These are phyloP conservation scores for Istiophorus platypterus DNA, from an alignment of 2,113 vertebrate genomes.

Conservation along the genomic window DNA sequence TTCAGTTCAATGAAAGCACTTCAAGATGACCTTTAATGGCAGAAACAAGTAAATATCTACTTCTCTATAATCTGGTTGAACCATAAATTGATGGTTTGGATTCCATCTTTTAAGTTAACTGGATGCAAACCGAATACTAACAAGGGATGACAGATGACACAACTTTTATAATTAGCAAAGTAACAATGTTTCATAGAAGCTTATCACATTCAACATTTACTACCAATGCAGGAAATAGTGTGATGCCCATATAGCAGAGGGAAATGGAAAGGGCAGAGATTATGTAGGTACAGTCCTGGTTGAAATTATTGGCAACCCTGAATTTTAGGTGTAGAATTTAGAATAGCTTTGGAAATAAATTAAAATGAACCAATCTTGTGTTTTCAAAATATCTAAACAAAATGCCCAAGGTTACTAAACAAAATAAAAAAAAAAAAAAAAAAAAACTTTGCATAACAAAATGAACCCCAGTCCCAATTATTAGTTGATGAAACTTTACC, in stretches of 20 bases:
- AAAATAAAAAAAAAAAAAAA: too few species aligned
- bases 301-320: too few species aligned
- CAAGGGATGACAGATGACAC: conserved; percentile 41
- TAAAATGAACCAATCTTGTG: too few species aligned
- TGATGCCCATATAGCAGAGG: not conserved
- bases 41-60: conserved; percentile 35
- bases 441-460: too few species aligned
- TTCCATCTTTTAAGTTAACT: conserved; percentile 21
- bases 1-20: conserved; percentile 60
- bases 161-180: conserved; percentile 14
- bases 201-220: conserved; percentile 19
- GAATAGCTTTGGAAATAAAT: too few species aligned
- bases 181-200: conserved; percentile 18
- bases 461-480: too few species aligned
- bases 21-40: conserved; percentile 54
- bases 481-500: too few species aligned
- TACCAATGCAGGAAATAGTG: conserved; percentile 9
- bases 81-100: conserved; percentile 38
- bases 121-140: conserved; percentile 25
- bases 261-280: not conserved
- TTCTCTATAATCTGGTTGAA: conserved; percentile 17
- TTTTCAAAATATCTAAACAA: too few species aligned
- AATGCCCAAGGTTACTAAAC: too few species aligned
- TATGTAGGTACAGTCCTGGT: not conserved
- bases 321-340: too few species aligned